Base-by-base conservation (phyloP, 2,797 vertebrate genomes). In the Melopsittacus undulatus region DNA sequence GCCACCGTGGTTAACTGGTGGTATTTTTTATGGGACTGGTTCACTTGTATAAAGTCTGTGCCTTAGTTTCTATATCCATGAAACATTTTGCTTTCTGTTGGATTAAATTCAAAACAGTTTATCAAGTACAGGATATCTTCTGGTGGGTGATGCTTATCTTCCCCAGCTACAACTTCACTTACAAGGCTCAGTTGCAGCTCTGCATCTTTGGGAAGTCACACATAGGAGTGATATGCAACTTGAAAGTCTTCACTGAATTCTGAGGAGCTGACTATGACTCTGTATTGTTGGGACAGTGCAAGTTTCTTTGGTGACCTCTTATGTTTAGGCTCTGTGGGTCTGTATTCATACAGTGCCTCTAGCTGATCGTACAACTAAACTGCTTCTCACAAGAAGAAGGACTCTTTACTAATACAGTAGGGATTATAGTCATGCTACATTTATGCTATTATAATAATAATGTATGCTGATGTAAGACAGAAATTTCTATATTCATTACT, bases 211-310 rank as follows among this genome's bases (percentile, higher is more conserved):
- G 9, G 45, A 68, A 67, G 21, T 68, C 69, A 52, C 49, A 45
- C 0, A 0, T 30, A 73, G 29, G n/a, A 49, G 27, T 21, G 27
- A 51, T 7, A 68, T 0, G 4, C 27, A 86, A 27, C 59, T 46
- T 42, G 40, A 26, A 70, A 57, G 7, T 52, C 59, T 51, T 77
- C 70, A 54, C 0, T 42, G 59, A 73, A 36, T 61, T 79, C 68
- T 36, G 30, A 4, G 27, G 23, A 14, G 12, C 19, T 78, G 61
- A 24, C 17, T 45, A 9, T 49, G 49, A 26, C 38, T 70, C 23
- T 5, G 5, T 36, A 7, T 2, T 56, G 30, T 24, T 69, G 56
- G 48, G 62, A 57, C 23, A 76, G 56, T 1, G 45, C 56, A 18
- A 67, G 32, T 52, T 72, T n/a, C 77, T 68, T 40, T 11, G 48